Evolutionary conservation across 2,113 vertebrate species (phyloP).

Genomic region (Podocnemis expansa): DNA sequence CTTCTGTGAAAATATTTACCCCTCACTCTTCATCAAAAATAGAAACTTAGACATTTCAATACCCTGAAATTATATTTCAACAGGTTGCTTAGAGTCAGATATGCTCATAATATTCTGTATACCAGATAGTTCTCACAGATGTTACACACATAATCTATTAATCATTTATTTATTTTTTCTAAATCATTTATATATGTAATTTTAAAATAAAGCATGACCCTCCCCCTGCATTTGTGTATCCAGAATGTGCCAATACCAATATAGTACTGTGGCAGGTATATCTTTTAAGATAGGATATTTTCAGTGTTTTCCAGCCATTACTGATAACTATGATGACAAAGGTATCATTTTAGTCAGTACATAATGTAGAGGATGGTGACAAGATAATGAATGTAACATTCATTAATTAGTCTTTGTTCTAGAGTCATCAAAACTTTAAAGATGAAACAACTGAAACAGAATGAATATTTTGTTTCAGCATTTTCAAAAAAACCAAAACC

Average conservation of each 20-base stretch:
- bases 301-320: neutral
- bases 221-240: neutral
- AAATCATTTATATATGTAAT: neutral
- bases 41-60: neutral
- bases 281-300: neutral
- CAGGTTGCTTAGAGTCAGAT: neutral
- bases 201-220: neutral
- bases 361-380: neutral
- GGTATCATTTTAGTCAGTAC: neutral
- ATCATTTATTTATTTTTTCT: neutral
- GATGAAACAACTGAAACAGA: neutral
- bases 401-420: neutral
- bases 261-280: neutral
- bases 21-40: neutral
- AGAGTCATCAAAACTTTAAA: neutral
- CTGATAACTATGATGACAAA: neutral
- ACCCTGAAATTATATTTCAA: neutral
- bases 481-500: conserved; percentile 18
- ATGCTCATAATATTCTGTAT: neutral
- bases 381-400: neutral
- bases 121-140: neutral
- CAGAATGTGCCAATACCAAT: neutral
- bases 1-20: neutral
- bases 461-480: neutral
- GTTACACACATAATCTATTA: neutral